These are phyloP conservation scores for Drosophila athabasca DNA, from an alignment of 1,140 invertebrate species.

Conservation along the genomic window DNA sequence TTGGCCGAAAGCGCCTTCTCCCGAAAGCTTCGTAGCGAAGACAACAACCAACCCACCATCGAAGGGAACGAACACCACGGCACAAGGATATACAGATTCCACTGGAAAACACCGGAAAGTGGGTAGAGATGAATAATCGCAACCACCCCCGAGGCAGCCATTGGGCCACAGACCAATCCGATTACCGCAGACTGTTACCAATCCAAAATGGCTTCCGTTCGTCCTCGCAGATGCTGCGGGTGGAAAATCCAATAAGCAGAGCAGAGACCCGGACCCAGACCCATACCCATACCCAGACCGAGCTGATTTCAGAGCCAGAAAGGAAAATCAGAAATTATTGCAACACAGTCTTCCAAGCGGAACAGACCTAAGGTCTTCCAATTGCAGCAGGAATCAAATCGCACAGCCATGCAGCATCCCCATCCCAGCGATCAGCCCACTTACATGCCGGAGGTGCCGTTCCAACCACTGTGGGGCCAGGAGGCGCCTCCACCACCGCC, in stretches of 20 bases:
- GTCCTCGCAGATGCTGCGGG: slow-evolving; percentile 39
- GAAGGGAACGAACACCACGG: too few relatives aligned
- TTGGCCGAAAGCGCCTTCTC: too few relatives aligned
- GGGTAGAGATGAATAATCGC: too few relatives aligned
- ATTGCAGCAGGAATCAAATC: slow-evolving; percentile 21
- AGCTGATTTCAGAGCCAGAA: slow-evolving; percentile 34
- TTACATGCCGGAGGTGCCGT: slow-evolving; percentile 83
- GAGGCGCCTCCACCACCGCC: slow-evolving; percentile 77
- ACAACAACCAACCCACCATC: too few relatives aligned
- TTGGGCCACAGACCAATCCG: slow-evolving; percentile 43
- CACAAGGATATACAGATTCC: too few relatives aligned
- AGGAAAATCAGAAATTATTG: slow-evolving; percentile 64
- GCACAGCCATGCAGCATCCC: slow-evolving; percentile 70
- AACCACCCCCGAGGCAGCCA: too few relatives aligned
- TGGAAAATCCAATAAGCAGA: slow-evolving; percentile 68
- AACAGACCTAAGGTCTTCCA: slow-evolving; percentile 63
- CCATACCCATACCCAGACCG: neutral
- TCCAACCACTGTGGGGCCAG: slow-evolving; percentile 78
- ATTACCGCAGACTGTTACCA: slow-evolving; percentile 56
- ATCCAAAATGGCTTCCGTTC: slow-evolving; percentile 65
- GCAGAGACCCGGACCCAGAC: neutral
- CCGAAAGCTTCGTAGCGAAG: neutral
- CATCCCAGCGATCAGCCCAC: slow-evolving; percentile 72
- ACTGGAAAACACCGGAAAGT: too few relatives aligned
- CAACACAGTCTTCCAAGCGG: slow-evolving; percentile 70